Evolutionary conservation across 2,888 invertebrate species (phyloP), one percentile per base, ranked within the genome.

Genomic region (Cerastis leucographa): DNA sequence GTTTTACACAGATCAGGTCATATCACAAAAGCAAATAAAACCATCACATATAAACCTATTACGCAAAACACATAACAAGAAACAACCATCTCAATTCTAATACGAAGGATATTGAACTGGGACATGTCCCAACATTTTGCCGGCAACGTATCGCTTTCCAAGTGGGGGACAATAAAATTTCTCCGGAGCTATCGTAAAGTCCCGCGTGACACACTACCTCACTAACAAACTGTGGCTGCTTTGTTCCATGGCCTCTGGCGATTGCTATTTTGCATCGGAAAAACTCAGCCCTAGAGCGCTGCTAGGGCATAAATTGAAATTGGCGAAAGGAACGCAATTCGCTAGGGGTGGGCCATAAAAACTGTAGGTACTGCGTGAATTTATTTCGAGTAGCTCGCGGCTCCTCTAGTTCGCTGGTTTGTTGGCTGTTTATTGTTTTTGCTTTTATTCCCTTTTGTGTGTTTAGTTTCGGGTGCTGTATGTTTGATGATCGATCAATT

Each of bases 181-280:
- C 89, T 91, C 85, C 84, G 79, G 90, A 90, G 90, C 90, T 90
- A 90, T 93, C 94, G 94, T 94, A 95, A 86, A 94, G 87, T 92
- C 90, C 88, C 91, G 71, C 79, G 84, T 89, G 89, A 89, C 79
- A 86, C 83, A 81, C 82, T 83, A 80, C 78, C 77, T 87, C 77
- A 44, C 80, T 88, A 87, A 86, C 89, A 87, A 89, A 88, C 83
- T 66, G 78, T 75, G 70, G 81, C 71, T 83, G 88, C 84, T 84
- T 83, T 88, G 89, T 81, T 84, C 83, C 81, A 79, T 74, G 62
- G 78, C 89, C 87, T 77, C 80, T 87, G 90, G 90, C 92, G 91
- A 93, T 92, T 92, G 93, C 92, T 93, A 91, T 91, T 95, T 95
- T 95, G 95, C 95, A 95, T 95, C 90, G 91, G 91, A 93, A 94